Evolutionary conservation across 2,113 vertebrate species (phyloP).

Genomic region (Pica pica): DNA sequence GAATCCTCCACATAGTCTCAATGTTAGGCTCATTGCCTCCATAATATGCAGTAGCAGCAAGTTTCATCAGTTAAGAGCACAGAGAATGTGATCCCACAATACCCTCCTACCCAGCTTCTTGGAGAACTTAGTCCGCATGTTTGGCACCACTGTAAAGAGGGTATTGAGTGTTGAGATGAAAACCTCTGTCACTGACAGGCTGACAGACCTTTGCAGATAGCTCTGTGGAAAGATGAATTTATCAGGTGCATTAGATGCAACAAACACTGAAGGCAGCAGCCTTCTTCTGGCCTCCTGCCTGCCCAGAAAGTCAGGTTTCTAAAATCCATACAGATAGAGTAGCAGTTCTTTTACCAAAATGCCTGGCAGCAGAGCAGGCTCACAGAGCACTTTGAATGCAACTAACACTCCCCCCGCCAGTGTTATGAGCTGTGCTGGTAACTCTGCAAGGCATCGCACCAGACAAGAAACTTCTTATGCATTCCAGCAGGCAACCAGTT

Average conservation of each 20-base stretch:
- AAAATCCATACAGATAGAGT: not conserved
- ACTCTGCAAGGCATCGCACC: not conserved
- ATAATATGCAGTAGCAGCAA: not conserved
- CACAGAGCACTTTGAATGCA: not conserved
- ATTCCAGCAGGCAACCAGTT: not conserved
- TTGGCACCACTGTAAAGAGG: conserved; percentile 82
- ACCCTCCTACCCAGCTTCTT: conserved; percentile 84
- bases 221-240: conserved; percentile 70
- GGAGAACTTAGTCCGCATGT: conserved; percentile 81
- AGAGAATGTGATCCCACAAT: not conserved
- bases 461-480: not conserved
- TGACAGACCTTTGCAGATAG: conserved; percentile 72
- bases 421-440: not conserved
- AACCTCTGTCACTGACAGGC: conserved; percentile 75
- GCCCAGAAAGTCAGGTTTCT: not conserved
- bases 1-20: not conserved
- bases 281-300: not conserved
- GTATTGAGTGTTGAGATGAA: conserved; percentile 81
- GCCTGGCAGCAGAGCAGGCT: not conserved
- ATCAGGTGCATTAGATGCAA: not conserved
- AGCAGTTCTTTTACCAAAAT: not conserved
- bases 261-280: not conserved
- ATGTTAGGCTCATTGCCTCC: not conserved
- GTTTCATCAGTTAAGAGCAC: not conserved
- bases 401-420: not conserved